Base-by-base conservation (phyloP, 2,797 vertebrate species). In the Manis crassicaudata region DNA sequence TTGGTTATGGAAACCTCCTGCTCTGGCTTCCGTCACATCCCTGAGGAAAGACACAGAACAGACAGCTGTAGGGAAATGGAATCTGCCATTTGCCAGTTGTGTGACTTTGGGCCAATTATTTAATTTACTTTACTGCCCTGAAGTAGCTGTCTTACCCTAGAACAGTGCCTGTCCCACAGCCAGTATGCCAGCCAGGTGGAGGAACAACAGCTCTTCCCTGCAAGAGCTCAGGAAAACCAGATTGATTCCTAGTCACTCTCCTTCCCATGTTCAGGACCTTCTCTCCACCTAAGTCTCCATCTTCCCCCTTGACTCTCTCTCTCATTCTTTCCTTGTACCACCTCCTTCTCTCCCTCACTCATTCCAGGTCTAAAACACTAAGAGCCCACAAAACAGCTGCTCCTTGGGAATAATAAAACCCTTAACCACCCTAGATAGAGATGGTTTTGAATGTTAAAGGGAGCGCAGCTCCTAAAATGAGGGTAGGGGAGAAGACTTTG, bases 1-100 rank as follows among this genome's bases (percentile, higher is more conserved):
- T 82, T 62, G 92, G 96, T 96, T 97, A 91, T 56, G 90, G 90
- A 96, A 97, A 96, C 86, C 96, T 91, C 58, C 88, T 43, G 94
- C 79, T 88, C 97, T 96, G 96, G 63, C 52, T 95, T 95, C 85
- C 70, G 23, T 94, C 54, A 25, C 54, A 72, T 67, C 84, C 86
- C 86, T 46, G 7, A 68, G 92, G 75, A 70, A 75, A 92, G 92
- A 96, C 88, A 46, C 82, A 95, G 75, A 94, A 35, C 94, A 95
- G 92, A 81, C 84, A 95, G 90, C 88, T 35, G 7, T 25, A 65
- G 87, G 75, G 87, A 73, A 65, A 79, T 18, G 80, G 58, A 50
- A 46, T 81, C 72, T 72, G 88, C 73, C 63, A 43, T 76, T 65
- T 72, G 83, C 94, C 83, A 37, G 40, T 23, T 18, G 8, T 85